Evolutionary conservation across 1,140 invertebrate species (phyloP).

Genomic region (Pseudachorutes palmiensis): DNA sequence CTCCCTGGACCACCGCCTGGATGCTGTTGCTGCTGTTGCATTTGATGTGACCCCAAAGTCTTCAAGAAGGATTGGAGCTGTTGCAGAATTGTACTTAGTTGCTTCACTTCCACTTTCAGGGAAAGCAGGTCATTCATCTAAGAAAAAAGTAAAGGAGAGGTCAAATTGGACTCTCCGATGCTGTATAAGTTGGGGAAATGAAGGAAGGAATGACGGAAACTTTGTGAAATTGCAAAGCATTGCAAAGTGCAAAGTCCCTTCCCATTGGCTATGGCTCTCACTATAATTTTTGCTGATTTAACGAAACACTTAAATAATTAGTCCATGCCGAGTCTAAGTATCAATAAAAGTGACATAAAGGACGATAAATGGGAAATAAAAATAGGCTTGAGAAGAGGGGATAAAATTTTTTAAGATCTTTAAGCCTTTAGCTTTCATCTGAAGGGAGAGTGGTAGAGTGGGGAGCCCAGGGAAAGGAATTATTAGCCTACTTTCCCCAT

Average conservation of each 20-base stretch:
- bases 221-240: background rate
- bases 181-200: background rate
- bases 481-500: background rate
- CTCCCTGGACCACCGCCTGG: slow-evolving; percentile 24
- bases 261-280: background rate
- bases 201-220: background rate
- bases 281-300: background rate
- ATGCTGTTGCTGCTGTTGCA: slow-evolving; percentile 12
- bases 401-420: no score
- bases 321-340: background rate
- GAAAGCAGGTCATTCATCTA: slow-evolving; percentile 59
- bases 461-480: no score
- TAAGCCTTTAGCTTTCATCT: no score
- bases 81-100: slow-evolving; percentile 50
- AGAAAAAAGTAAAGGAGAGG: slow-evolving; percentile 32
- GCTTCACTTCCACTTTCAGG: slow-evolving; percentile 57
- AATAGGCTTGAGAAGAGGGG: background rate
- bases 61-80: slow-evolving; percentile 39
- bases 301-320: slow-evolving; percentile 2
- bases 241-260: no score
- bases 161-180: background rate
- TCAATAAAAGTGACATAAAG: slow-evolving; percentile 10
- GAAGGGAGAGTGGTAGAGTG: no score
- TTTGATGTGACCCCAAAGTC: slow-evolving; percentile 15
- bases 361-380: background rate